A percentile compares a stretch with the other conserved stretches of the same genome.
Evolutionary conservation across 2,113 vertebrate species (phyloP).

Genomic region (Hypomesus transpacificus): DNA sequence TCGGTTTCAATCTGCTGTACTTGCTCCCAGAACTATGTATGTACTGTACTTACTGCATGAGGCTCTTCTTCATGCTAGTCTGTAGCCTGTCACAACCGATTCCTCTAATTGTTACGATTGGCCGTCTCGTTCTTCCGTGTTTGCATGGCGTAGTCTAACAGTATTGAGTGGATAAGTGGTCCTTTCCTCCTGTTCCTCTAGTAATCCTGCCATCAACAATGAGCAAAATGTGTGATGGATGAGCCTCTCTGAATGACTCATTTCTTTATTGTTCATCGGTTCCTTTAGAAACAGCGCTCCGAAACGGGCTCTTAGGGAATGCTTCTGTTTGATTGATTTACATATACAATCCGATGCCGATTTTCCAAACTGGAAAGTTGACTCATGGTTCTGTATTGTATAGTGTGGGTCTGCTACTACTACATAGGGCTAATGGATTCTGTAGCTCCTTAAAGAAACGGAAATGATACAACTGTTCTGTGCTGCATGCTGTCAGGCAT

Average conservation of each 20-base stretch:
- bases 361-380: neutral
- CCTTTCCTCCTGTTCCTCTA: neutral
- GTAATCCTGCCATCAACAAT: neutral
- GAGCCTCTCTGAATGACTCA: neutral
- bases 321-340: neutral
- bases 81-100: too few species aligned
- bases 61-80: too few species aligned
- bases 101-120: too few species aligned
- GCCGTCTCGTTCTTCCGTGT: neutral
- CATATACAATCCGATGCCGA: neutral
- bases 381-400: neutral
- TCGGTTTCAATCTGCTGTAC: neutral
- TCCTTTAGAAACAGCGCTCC: neutral
- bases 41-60: too few species aligned
- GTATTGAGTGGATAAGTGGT: neutral
- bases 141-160: neutral
- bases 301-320: neutral
- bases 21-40: too few species aligned
- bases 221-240: neutral
- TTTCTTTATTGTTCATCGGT: neutral
- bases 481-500: too few species aligned
- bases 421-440: too few species aligned
- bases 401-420: too few species aligned
- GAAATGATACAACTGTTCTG: too few species aligned
- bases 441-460: too few species aligned